Percentiles rank a stretch among this genome's conserved stretches.
These are phyloP conservation scores for Rhingia campestris DNA, from an alignment of 2,888 invertebrate species.

Conservation along the genomic window DNA sequence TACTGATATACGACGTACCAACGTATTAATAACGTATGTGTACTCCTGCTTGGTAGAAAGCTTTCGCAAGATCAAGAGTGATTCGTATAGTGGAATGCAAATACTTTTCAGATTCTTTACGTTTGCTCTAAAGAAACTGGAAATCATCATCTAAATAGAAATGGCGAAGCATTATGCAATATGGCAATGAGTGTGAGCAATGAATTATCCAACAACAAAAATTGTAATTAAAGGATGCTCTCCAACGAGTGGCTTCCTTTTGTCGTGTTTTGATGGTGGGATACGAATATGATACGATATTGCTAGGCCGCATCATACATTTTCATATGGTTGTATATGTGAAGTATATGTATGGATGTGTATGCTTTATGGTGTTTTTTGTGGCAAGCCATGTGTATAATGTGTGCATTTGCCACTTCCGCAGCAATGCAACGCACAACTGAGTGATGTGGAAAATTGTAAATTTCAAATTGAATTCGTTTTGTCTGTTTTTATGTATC, in stretches of 20 bases:
- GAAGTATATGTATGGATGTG: neutral
- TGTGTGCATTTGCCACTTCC: conserved; percentile 55
- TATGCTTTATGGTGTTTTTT: conserved; percentile 31
- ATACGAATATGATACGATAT: conserved; percentile 6
- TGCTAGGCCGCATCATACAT: neutral
- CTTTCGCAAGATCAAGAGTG: conserved; percentile 46
- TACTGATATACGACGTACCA: conserved; percentile 34
- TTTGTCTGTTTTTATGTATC: conserved; percentile 37
- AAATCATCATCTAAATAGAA: conserved; percentile 63
- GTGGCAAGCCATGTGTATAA: conserved; percentile 63
- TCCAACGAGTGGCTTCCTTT: conserved; percentile 62
- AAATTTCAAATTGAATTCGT: conserved; percentile 64
- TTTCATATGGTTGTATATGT: neutral
- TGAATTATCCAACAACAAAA: neutral
- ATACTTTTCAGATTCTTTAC: conserved; percentile 53
- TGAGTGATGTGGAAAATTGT: conserved; percentile 68
- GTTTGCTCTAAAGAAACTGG: conserved; percentile 22
- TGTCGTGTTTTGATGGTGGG: conserved; percentile 27
- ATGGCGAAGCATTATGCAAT: conserved; percentile 22
- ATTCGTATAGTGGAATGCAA: conserved; percentile 29
- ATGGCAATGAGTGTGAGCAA: neutral
- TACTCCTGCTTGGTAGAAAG: neutral
- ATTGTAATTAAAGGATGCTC: conserved; percentile 68
- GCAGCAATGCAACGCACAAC: conserved; percentile 51
- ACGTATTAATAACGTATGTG: conserved; percentile 11